These are phyloP conservation scores for Spinibarbus caldwelli DNA, from an alignment of 2,797 vertebrate species.

Conservation along the genomic window DNA sequence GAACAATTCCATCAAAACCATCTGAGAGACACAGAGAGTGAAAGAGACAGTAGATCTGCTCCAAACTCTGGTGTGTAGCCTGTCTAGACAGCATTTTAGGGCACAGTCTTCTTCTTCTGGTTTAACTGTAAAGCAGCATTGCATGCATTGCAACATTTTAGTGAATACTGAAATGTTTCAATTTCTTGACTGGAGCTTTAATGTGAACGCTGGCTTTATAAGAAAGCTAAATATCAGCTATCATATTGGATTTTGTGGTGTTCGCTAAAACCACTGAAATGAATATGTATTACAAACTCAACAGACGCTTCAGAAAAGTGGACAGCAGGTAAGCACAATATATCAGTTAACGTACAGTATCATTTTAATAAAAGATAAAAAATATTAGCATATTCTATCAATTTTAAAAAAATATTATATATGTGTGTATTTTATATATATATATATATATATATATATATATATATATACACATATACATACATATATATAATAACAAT, in stretches of 20 bases:
- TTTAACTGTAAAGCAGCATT: neutral
- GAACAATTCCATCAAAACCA: slow-evolving; percentile 39
- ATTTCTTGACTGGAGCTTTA: neutral
- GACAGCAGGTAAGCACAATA: too few relatives aligned
- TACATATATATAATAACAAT: too few relatives aligned
- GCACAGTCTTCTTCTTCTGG: neutral
- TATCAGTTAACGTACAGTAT: neutral
- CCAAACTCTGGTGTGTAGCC: neutral
- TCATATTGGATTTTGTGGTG: neutral
- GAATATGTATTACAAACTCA: neutral
- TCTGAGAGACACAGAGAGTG: neutral
- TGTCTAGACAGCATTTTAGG: neutral
- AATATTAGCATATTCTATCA: too few relatives aligned
- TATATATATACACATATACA: too few relatives aligned
- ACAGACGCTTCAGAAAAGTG: neutral
- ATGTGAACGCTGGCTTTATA: neutral
- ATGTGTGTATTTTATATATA: too few relatives aligned
- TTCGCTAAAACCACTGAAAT: neutral
- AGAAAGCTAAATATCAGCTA: neutral
- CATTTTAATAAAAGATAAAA: neutral
- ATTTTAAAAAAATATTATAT: too few relatives aligned
- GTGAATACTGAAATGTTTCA: neutral
- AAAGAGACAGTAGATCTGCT: neutral
- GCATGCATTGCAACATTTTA: neutral
- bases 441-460: too few relatives aligned